phyloP scores from a whole-genome alignment of 2,113 vertebrate genomes.

The Alligator sinensis region DNA sequence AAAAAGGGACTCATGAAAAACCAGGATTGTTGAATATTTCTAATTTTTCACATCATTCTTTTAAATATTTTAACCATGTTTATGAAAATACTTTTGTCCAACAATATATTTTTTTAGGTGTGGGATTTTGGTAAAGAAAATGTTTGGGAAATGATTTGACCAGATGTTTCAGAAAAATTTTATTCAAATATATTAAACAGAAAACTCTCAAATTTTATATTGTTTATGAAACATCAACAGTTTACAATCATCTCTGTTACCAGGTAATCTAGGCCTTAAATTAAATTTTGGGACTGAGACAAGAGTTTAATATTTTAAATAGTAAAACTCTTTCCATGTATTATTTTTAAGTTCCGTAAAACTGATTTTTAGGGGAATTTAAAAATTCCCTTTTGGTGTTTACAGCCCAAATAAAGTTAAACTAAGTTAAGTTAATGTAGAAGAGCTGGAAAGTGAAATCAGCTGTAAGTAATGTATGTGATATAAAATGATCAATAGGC shows the following conservation, averaged over 20 bases:
- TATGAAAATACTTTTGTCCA: background rate
- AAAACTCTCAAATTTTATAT: background rate
- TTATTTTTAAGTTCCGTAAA: background rate
- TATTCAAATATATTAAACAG: accelerated
- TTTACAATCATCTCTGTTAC: background rate
- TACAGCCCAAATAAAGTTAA: background rate
- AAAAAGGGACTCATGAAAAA: background rate
- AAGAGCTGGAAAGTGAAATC: background rate
- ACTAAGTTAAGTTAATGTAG: background rate
- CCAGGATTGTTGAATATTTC: background rate
- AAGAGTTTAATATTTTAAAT: background rate
- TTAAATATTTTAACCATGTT: background rate
- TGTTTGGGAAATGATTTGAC: background rate
- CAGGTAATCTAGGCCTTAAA: background rate
- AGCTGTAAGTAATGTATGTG: background rate
- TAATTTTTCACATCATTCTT: background rate
- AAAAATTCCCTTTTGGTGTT: background rate
- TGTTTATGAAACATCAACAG: background rate
- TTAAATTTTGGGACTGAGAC: background rate
- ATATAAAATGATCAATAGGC: background rate
- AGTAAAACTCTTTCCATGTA: background rate
- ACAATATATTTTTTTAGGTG: background rate
- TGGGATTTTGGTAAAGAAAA: background rate
- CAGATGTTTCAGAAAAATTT: background rate
- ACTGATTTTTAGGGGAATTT: background rate